These are phyloP conservation scores for Camponotus vicinus DNA, from an alignment of 1,140 invertebrate species.

Conservation along the genomic window DNA sequence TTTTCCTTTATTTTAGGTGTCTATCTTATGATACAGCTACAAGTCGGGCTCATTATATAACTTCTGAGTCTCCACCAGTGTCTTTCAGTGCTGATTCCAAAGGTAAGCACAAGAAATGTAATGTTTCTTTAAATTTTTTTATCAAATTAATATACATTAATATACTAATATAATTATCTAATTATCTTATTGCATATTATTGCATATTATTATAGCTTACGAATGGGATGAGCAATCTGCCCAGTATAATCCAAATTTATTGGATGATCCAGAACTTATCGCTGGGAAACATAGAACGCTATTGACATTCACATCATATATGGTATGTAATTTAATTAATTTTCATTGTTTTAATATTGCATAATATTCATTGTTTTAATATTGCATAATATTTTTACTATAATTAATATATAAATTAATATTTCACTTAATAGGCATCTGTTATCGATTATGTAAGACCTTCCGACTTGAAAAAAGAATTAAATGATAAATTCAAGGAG, in stretches of 20 bases:
- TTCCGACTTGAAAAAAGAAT: conserved; percentile 98
- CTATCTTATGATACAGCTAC: conserved; percentile 91
- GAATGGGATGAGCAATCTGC: conserved; percentile 85
- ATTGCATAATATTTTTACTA: not conserved
- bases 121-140: conserved; percentile 15
- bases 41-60: conserved; percentile 86
- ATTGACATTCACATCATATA: conserved; percentile 97
- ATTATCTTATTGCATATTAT: conserved; percentile 35
- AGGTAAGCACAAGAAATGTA: conserved; percentile 69
- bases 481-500: conserved; percentile 98
- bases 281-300: conserved; percentile 97
- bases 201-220: conserved; percentile 78
- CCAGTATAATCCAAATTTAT: conserved; percentile 94
- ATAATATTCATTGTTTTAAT: not conserved
- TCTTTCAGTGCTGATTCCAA: conserved; percentile 87
- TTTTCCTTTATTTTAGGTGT: conserved; percentile 87
- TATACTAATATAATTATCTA: conserved; percentile 41
- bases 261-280: conserved; percentile 98
- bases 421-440: conserved; percentile 89
- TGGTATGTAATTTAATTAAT: conserved; percentile 86
- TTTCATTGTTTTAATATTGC: not conserved
- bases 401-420: conserved; percentile 63
- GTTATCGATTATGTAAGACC: conserved; percentile 98
- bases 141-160: not conserved
- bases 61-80: conserved; percentile 89